A percentile compares a stretch with the other conserved stretches of the same genome.
Evolutionary conservation across 2,113 vertebrate genomes (phyloP).

Genomic region (Ameiurus melas): DNA sequence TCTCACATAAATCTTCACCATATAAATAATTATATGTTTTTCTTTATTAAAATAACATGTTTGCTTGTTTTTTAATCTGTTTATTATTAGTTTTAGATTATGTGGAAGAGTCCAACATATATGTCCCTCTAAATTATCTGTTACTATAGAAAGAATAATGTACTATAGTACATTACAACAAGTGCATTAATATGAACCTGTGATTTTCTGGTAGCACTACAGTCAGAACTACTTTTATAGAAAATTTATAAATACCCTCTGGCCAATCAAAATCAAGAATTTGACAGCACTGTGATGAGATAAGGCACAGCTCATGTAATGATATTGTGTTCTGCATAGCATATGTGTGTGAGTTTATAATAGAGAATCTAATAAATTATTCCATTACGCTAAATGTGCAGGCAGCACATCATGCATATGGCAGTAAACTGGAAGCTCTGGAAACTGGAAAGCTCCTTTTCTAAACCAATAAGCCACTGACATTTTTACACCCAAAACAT

Average conservation of each 20-base stretch:
- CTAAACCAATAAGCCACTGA: conserved; percentile 6
- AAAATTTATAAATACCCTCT: neutral
- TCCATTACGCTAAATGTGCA: conserved; percentile 14
- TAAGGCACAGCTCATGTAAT: neutral
- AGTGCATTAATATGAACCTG: neutral
- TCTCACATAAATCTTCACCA: neutral
- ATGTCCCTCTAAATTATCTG: neutral
- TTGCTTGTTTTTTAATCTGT: neutral
- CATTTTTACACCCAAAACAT: neutral
- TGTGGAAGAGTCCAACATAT: neutral
- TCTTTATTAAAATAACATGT: too few relatives aligned
- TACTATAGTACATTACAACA: neutral
- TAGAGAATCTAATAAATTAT: conserved; percentile 17
- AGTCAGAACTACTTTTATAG: neutral
- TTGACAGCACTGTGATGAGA: neutral
- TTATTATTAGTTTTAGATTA: neutral
- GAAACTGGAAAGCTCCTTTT: conserved; percentile 4
- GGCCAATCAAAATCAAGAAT: neutral
- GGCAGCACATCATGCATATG: neutral
- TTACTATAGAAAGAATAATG: neutral
- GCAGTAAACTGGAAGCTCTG: conserved; percentile 4
- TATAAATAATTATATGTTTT: neutral
- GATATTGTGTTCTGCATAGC: neutral
- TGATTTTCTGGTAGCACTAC: neutral
- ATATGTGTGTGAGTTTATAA: neutral